Evolutionary conservation across 2,797 vertebrate species (phyloP).

Genomic region (Triplophysa yarkandensis): DNA sequence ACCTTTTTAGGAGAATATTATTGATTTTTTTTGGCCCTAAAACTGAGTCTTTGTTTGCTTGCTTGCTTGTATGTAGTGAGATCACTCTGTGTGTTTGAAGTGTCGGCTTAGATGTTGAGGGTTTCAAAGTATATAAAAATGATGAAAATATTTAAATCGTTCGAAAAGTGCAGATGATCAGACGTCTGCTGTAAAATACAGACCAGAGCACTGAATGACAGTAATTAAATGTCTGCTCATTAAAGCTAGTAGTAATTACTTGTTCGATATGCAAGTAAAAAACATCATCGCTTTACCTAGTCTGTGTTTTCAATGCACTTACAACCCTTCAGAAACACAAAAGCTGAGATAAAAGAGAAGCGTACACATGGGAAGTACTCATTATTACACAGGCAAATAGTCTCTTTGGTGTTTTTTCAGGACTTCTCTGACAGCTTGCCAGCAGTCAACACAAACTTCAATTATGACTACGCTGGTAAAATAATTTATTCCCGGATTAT

Average conservation of each 20-base stretch:
- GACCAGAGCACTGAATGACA: background rate
- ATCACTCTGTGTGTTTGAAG: too few species aligned
- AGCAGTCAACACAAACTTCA: constrained; percentile 17
- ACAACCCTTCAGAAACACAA: constrained; percentile 25
- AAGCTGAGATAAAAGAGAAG: constrained; percentile 35
- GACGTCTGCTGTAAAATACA: background rate
- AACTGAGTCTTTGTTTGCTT: too few species aligned
- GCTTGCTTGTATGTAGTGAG: too few species aligned
- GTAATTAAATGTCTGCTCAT: background rate
- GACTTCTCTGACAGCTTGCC: constrained; percentile 21
- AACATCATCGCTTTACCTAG: background rate
- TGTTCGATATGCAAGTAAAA: background rate
- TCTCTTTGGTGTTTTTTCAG: background rate
- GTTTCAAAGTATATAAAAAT: background rate
- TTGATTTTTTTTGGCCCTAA: too few species aligned
- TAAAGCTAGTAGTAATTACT: constrained; percentile 1
- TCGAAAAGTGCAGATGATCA: background rate
- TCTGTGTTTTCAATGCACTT: constrained; percentile 7
- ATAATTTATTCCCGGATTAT: background rate
- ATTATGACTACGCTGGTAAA: background rate
- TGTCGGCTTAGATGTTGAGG: too few species aligned
- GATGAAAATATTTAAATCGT: background rate
- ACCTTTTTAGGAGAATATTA: too few species aligned
- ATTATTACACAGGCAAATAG: constrained; percentile 28
- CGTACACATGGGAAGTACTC: constrained; percentile 33